Evolutionary conservation across 2,113 vertebrate genomes (phyloP).

Genomic region (Hypanus sabinus): DNA sequence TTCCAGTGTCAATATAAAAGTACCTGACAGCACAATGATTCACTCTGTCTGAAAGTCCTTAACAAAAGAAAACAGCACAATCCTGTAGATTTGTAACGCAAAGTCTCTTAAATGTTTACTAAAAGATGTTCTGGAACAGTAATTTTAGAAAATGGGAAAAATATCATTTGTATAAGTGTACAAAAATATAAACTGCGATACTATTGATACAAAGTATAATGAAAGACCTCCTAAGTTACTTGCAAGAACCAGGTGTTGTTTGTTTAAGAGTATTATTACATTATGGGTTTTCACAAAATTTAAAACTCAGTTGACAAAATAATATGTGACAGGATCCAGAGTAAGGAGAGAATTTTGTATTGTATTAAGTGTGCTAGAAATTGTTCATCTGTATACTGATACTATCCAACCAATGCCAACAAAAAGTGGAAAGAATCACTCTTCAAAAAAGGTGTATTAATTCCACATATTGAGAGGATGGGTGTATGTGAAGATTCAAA

Average conservation of each 20-base stretch:
- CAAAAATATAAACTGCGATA: not conserved
- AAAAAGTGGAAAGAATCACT: not conserved
- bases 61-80: not conserved
- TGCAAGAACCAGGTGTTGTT: not conserved
- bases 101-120: constrained; percentile 3
- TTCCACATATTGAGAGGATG: not conserved
- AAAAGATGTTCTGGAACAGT: not conserved
- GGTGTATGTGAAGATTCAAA: not conserved
- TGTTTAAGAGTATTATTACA: not conserved
- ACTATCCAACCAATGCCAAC: not conserved
- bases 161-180: not conserved
- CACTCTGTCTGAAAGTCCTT: not conserved
- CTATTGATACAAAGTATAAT: not conserved
- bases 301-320: not conserved
- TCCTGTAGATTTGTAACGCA: not conserved
- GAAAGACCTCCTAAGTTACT: too few species aligned
- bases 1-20: constrained; percentile 9
- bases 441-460: not conserved
- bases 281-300: not conserved
- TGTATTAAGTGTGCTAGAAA: not conserved
- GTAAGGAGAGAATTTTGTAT: not conserved
- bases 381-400: not conserved
- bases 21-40: not conserved
- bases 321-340: not conserved
- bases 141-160: not conserved